Evolutionary conservation across 2,113 vertebrate species (phyloP), one percentile per base, ranked within the genome.

Genomic region (Condylura cristata): DNA sequence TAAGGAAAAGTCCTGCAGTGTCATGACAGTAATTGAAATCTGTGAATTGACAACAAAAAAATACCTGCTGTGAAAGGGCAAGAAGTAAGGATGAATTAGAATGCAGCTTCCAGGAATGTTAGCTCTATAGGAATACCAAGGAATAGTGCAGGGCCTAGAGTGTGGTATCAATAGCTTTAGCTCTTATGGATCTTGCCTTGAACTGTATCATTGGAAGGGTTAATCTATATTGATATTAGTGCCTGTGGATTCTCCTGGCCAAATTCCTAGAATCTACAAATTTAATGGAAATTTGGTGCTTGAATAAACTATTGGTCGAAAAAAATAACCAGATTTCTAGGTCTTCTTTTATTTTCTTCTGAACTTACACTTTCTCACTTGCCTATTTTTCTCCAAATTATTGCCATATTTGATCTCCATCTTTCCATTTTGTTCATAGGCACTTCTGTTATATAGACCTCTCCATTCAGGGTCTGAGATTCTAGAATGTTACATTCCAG

Each of bases 231-330:
- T 68, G 30, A 76, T 78, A 56, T 66, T 89, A 75, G 53, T 85
- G 17, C 11, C 12, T 90, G 28, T 91, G 30, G 22, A 78, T 90
- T 93, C 37, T 92, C 26, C 48, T 85, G 61, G 28, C 12, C 34
- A 68, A 48, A n/a, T 75, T 90, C 26, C 37, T 89, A 93, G 46
- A 78, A 63, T 86, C 32, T 75, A 41, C 13, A 78, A 66, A 4
- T 66, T 74, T 65, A 79, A 86, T 83, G 11, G 3, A 39, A 13
- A n/a, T 90, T 63, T 22, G 16, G 30, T 39, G 32, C 51, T 91
- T 81, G 56, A 4, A 78, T 61, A 96, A 88, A 3, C 26, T 93
- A 68, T 34, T 85, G 17, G 88, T 86, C 30, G 20, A 90, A 86
- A n/a, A 70, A 72, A 61, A 46, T 6, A n/a, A n/a, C 26, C 17